Base-by-base conservation (phyloP, 1,140 invertebrate species). In the Venturia canescens region DNA sequence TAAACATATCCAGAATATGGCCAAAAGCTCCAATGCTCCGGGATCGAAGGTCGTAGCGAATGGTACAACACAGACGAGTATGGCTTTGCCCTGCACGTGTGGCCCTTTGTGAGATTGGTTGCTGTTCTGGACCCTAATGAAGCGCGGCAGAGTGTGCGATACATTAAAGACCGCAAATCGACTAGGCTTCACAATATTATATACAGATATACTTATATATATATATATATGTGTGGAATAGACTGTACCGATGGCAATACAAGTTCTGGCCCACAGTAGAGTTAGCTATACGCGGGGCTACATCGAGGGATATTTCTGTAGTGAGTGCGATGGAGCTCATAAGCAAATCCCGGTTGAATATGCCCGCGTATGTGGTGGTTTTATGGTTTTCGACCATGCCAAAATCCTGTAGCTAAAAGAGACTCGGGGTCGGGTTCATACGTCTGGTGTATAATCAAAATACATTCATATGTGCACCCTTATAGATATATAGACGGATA, bases 71-170 rank as follows among this genome's bases (percentile, higher is more conserved):
- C 11, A 18, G 6, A 29, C 53, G 18, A 57, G 29, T 11, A 48
- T 26, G 57, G 57, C 29, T 60, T 66, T 77, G 4, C 72, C 27
- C 50, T 66, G n/a, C 18, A 21, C 27, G 71, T 74, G 60, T 60
- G 50, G 67, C 82, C 83, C 81, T 86, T 83, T 83, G 84, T 86
- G 79, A 86, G 85, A 85, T 87, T 87, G 82, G 76, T 80, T 81
- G 77, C 78, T 83, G 83, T 82, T 63, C 82, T 83, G 66, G 66
- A 69, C 81, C 83, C 85, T 89, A 89, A 89, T 88, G 87, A 88
- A 87, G 80, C 83, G 76, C 72, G 80, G 76, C 74, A 78, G 84
- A 86, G 84, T 82, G 27, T 70, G 57, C 60, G 81, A 60, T 72
- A 75, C 69, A 80, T 83, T 86, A 67, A 84, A 87, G 86, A 84